phyloP scores from a whole-genome alignment of 2,888 invertebrate species.

The Ectemnius continuus region DNA sequence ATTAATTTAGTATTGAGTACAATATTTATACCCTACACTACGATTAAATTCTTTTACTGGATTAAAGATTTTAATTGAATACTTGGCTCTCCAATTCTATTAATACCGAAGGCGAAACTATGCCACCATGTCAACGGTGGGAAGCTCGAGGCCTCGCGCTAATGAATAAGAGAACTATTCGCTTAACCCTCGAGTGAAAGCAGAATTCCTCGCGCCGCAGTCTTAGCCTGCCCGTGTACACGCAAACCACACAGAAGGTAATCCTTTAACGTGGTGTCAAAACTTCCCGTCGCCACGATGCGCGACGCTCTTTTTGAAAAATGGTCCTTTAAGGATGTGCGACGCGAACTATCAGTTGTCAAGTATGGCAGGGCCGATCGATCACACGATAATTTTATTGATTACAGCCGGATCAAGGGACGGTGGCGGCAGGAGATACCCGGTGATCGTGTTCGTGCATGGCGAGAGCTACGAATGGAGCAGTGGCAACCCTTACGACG shows the following conservation, averaged over 20 bases:
- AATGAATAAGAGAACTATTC: slow-evolving; percentile 6
- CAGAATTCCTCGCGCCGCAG: too few relatives aligned
- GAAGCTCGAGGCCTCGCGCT: too few relatives aligned
- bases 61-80: too few relatives aligned
- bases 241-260: slow-evolving; percentile 25
- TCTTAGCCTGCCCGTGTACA: background rate
- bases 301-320: slow-evolving; percentile 52
- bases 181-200: background rate
- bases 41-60: too few relatives aligned
- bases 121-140: too few relatives aligned
- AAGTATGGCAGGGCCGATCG: slow-evolving; percentile 54
- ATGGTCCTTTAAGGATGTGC: slow-evolving; percentile 56
- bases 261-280: slow-evolving; percentile 61
- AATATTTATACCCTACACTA: too few relatives aligned
- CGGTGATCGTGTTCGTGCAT: slow-evolving; percentile 96
- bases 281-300: slow-evolving; percentile 53
- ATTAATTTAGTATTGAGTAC: too few relatives aligned
- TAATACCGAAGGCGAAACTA: too few relatives aligned
- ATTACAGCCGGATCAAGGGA: slow-evolving; percentile 83
- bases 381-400: slow-evolving; percentile 70
- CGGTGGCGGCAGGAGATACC: slow-evolving; percentile 82
- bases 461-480: slow-evolving; percentile 99
- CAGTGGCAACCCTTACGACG: slow-evolving; percentile 98
- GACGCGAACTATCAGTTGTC: slow-evolving; percentile 56
- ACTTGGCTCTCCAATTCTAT: too few relatives aligned